phyloP scores from a whole-genome alignment of 2,113 vertebrate species.

The Etheostoma spectabile region DNA sequence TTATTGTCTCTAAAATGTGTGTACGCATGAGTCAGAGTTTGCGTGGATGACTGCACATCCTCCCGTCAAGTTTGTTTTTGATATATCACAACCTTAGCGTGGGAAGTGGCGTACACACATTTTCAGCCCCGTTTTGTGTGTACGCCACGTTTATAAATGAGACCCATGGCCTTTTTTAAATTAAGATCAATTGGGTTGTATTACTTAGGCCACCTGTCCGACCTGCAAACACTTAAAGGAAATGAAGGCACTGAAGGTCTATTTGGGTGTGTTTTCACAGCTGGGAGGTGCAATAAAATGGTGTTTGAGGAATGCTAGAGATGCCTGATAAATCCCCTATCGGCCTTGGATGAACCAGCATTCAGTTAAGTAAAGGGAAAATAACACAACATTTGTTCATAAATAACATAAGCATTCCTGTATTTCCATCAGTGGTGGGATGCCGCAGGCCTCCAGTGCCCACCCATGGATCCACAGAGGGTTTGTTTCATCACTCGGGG shows the following conservation, averaged over 20 bases:
- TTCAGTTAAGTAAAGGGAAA: neutral
- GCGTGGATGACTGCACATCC: no score
- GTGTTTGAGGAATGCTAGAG: constrained; percentile 1
- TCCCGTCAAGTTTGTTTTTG: no score
- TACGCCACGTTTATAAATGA: no score
- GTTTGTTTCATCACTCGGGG: constrained; percentile 89
- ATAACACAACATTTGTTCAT: constrained; percentile 27
- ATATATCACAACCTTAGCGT: no score
- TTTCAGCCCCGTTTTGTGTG: no score
- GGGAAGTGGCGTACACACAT: no score
- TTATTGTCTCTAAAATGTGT: no score
- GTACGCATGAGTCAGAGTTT: no score
- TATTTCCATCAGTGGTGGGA: constrained; percentile 89
- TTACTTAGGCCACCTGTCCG: constrained; percentile 17
- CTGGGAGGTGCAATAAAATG: constrained; percentile 10
- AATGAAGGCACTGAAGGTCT: constrained; percentile 2
- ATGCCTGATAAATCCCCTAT: constrained; percentile 25
- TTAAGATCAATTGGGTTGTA: neutral
- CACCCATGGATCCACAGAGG: constrained; percentile 86
- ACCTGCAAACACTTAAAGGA: constrained; percentile 17
- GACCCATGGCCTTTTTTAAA: constrained; percentile 11
- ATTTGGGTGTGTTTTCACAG: constrained; percentile 48
- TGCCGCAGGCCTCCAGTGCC: constrained; percentile 89
- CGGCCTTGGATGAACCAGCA: neutral
- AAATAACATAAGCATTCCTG: constrained; percentile 59